Percentiles rank a stretch among this genome's conserved stretches.
phyloP scores from a whole-genome alignment of 2,113 vertebrate genomes.

The Gobio gobio region DNA sequence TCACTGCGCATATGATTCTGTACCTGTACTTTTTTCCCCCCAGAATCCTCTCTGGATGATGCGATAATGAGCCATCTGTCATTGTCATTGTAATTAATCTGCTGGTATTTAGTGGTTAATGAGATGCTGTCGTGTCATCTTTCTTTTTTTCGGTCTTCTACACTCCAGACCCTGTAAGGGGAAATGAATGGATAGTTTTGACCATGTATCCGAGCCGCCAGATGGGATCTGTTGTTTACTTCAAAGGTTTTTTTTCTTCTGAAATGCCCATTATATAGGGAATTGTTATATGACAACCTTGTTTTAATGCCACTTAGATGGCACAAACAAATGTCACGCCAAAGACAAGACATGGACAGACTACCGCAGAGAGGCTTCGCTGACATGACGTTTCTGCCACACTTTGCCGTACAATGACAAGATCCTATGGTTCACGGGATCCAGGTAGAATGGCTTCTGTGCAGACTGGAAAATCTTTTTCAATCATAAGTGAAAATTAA shows the following conservation, averaged over 20 bases:
- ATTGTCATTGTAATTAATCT: conserved; percentile 80
- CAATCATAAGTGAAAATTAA: conserved; percentile 75
- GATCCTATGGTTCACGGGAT: conserved; percentile 53
- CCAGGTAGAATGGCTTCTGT: conserved; percentile 54
- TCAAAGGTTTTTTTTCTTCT: neutral
- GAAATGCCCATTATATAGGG: conserved; percentile 11
- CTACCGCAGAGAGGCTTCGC: neutral
- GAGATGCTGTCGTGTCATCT: conserved; percentile 74
- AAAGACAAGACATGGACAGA: neutral
- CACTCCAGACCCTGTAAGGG: conserved; percentile 18
- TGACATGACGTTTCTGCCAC: neutral
- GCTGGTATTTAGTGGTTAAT: conserved; percentile 80
- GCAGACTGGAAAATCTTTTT: conserved; percentile 61
- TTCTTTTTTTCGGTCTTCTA: conserved; percentile 47
- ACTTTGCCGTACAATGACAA: conserved; percentile 21
- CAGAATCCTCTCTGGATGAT: conserved; percentile 70
- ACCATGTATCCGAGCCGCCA: conserved; percentile 30
- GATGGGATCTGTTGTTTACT: conserved; percentile 40
- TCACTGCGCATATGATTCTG: conserved; percentile 48
- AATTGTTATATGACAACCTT: conserved; percentile 31
- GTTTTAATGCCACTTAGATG: conserved; percentile 14
- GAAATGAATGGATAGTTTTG: conserved; percentile 38
- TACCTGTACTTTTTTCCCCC: conserved; percentile 63
- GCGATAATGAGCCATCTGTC: conserved; percentile 77
- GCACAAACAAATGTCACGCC: conserved; percentile 13